Evolutionary conservation across 2,797 vertebrate species (phyloP).

Genomic region (Allobates femoralis): DNA sequence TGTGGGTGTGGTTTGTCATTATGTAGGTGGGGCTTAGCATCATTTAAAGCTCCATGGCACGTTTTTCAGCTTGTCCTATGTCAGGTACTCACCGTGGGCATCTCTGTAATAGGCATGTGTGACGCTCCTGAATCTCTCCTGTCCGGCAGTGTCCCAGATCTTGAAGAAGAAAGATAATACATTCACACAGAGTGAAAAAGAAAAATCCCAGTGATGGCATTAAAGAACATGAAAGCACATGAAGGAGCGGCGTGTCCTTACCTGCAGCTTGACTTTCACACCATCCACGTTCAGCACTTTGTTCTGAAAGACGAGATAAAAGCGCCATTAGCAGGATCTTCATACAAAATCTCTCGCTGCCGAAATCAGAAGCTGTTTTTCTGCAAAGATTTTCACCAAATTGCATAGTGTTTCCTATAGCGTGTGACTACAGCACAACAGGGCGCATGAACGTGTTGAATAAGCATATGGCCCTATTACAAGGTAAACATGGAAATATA

Average conservation of each 20-base stretch:
- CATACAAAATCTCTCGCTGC: neutral
- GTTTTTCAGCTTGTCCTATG: neutral
- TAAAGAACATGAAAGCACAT: neutral
- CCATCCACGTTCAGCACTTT: conserved; percentile 93
- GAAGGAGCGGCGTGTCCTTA: conserved; percentile 65
- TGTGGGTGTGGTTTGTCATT: neutral
- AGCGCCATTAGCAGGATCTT: neutral
- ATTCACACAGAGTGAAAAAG: neutral
- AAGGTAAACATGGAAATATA: too few species aligned
- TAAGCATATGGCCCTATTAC: too few species aligned
- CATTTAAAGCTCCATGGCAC: neutral
- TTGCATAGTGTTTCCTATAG: neutral
- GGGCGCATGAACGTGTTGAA: too few species aligned
- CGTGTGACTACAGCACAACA: neutral
- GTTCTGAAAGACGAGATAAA: conserved; percentile 83
- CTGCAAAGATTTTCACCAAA: neutral
- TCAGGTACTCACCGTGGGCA: conserved; percentile 81
- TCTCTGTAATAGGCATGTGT: conserved; percentile 90
- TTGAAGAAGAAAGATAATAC: conserved; percentile 64
- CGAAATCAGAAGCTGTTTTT: neutral
- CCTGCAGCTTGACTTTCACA: conserved; percentile 94
- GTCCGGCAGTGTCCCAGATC: conserved; percentile 92
- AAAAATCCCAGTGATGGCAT: neutral
- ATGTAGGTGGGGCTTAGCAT: too few species aligned
- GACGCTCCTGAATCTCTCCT: conserved; percentile 88